A percentile compares a stretch with the other conserved stretches of the same genome.
Conservation (phyloP, 2,888 invertebrate species). For the Calliphora vomitoria region DNA sequence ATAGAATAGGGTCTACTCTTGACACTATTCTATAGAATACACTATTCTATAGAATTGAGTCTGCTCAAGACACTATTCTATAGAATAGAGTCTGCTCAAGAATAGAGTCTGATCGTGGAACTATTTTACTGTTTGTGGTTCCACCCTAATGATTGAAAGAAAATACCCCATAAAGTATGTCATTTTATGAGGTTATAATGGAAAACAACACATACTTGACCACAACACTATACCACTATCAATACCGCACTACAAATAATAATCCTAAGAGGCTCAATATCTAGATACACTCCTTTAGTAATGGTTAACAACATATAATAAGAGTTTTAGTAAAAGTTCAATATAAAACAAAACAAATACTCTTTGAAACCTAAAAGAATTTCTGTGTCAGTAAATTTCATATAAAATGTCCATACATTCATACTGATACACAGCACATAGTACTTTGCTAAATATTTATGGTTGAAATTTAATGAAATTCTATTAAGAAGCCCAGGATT, state of each 20-base stretch:
- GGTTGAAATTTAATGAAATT: constrained; percentile 27
- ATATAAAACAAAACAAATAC: neutral
- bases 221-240: neutral
- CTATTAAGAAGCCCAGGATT: neutral
- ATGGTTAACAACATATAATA: neutral
- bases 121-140: no score
- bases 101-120: no score
- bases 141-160: no score
- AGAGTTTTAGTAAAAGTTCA: neutral
- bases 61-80: no score
- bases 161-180: constrained; percentile 3
- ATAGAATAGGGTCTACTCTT: no score
- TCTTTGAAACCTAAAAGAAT: neutral
- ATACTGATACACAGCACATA: neutral
- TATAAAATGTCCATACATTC: neutral
- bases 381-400: neutral
- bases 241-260: neutral
- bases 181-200: constrained; percentile 24
- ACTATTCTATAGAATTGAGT: no score
- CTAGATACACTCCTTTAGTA: neutral
- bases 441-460: constrained; percentile 2
- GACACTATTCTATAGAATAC: no score
- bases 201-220: constrained; percentile 16
- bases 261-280: neutral
- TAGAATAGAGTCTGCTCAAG: no score